Evolutionary conservation across 1,140 invertebrate genomes (phyloP).

Genomic region (Lucilia cuprina): DNA sequence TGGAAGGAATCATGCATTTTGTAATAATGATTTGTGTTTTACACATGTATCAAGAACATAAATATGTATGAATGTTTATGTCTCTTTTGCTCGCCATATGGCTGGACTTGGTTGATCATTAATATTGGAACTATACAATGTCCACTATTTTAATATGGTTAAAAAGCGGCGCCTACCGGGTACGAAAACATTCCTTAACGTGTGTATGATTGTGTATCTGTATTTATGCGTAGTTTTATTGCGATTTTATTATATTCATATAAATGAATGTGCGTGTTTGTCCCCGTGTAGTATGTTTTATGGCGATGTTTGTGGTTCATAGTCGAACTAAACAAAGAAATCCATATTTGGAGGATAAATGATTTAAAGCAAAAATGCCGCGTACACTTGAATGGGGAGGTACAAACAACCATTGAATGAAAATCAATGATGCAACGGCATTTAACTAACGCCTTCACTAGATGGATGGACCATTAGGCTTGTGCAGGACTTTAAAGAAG

Average conservation of each 20-base stretch:
- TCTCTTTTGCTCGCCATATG: not conserved
- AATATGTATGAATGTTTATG: not conserved
- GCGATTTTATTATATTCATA: not conserved
- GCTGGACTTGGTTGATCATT: not conserved
- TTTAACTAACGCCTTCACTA: slow-evolving; percentile 25
- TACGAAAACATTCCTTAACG: not conserved
- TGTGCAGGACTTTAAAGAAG: too few relatives aligned
- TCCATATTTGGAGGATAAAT: slow-evolving; percentile 39
- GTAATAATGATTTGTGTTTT: not conserved
- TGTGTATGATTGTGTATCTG: not conserved
- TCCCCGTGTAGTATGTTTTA: not conserved
- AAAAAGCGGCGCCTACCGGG: slow-evolving; percentile 3
- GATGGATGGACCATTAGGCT: not conserved
- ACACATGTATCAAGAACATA: not conserved
- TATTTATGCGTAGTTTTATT: slow-evolving; percentile 3
- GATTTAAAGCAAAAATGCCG: slow-evolving; percentile 40
- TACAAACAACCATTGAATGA: not conserved
- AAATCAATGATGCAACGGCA: slow-evolving; percentile 22
- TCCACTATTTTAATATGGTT: slow-evolving; percentile 10
- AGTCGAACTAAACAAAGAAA: not conserved
- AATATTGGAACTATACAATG: not conserved
- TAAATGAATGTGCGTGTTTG: not conserved
- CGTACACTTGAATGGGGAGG: not conserved
- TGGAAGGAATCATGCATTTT: not conserved
- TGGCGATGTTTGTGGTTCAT: not conserved